A percentile compares a stretch with the other conserved stretches of the same genome.
Evolutionary conservation across 2,797 vertebrate genomes (phyloP).

Genomic region (Craterocephalus amniculus): DNA sequence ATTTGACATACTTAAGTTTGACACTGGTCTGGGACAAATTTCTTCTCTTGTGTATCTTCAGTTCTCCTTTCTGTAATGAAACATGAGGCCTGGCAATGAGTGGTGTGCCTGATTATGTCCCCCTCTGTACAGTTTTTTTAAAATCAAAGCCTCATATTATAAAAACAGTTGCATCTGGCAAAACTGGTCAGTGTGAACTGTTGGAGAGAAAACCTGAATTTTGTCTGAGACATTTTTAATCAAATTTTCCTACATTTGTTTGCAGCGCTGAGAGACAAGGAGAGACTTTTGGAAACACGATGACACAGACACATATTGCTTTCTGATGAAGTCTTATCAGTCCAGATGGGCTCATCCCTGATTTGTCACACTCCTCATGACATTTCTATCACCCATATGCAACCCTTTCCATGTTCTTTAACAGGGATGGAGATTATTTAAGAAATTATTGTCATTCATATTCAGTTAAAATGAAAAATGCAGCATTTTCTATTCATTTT

Average conservation of each 20-base stretch:
- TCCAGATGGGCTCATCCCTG: not conserved
- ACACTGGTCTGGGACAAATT: no score
- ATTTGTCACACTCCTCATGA: not conserved
- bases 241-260: not conserved
- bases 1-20: no score
- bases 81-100: no score
- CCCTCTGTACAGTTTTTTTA: no score
- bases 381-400: not conserved
- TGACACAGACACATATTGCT: not conserved
- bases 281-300: not conserved
- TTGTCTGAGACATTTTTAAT: no score
- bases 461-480: no score
- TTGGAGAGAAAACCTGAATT: no score
- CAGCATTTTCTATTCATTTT: not conserved
- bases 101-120: not conserved
- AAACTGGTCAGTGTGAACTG: no score
- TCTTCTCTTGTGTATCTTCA: no score
- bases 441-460: not conserved
- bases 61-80: no score
- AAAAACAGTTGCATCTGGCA: no score
- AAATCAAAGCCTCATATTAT: no score
- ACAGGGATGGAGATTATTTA: not conserved
- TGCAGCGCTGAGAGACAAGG: not conserved
- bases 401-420: not conserved
- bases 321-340: not conserved